A percentile compares a stretch with the other conserved stretches of the same genome.
phyloP scores from a whole-genome alignment of 1,140 invertebrate genomes.

The Drosophila suzukii region DNA sequence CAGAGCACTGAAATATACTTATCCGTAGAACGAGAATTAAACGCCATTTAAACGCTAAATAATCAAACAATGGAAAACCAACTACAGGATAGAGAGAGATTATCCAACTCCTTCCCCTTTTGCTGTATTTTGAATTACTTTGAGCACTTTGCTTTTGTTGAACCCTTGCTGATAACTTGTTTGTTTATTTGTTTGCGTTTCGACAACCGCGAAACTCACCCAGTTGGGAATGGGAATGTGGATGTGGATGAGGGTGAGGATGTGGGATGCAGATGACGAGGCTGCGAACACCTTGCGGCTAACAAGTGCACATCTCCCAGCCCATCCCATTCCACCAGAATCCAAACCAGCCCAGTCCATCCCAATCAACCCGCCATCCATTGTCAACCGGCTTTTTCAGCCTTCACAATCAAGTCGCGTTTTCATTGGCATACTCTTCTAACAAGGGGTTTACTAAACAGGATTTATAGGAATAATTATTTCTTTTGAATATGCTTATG shows the following conservation, averaged over 20 bases:
- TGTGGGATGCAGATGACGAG: constrained; percentile 26
- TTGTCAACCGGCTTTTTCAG: constrained; percentile 44
- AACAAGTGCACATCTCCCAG: constrained; percentile 58
- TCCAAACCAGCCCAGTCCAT: background rate
- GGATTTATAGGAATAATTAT: no score
- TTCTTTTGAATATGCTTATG: no score
- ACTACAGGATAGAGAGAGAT: constrained; percentile 26
- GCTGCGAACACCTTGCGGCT: constrained; percentile 67
- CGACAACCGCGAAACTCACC: constrained; percentile 24
- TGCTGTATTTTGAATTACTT: constrained; percentile 76
- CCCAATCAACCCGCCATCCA: constrained; percentile 22
- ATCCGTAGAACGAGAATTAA: constrained; percentile 38
- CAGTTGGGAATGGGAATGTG: background rate
- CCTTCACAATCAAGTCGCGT: constrained; percentile 67
- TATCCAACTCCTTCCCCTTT: constrained; percentile 55
- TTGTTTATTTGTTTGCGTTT: constrained; percentile 75
- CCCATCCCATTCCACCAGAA: background rate
- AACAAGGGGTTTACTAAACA: background rate
- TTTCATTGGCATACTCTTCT: constrained; percentile 17
- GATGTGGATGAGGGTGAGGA: constrained; percentile 3
- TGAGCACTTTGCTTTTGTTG: constrained; percentile 71
- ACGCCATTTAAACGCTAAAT: constrained; percentile 52
- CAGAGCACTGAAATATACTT: constrained; percentile 13
- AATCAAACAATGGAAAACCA: constrained; percentile 52
- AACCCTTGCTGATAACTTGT: constrained; percentile 46